Evolutionary conservation across 2,113 vertebrate species (phyloP).

Genomic region (Ctenomys sociabilis): DNA sequence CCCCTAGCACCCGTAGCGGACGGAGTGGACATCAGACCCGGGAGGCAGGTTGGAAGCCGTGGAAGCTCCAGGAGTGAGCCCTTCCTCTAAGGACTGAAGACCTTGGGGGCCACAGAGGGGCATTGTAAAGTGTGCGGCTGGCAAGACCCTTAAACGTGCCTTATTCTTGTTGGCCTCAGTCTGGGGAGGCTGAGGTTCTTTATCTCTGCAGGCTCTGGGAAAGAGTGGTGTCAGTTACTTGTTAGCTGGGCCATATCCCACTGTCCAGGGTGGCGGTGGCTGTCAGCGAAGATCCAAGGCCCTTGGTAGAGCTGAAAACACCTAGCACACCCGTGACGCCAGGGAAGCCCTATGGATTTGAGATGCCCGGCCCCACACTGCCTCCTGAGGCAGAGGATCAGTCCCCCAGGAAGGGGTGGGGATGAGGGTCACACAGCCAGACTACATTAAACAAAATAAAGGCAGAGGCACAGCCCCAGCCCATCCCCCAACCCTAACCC

Average conservation of each 20-base stretch:
- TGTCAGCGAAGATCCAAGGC: neutral
- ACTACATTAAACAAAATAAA: neutral
- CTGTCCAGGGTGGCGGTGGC: neutral
- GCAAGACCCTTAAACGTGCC: neutral
- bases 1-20: accelerated
- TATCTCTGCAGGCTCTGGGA: neutral
- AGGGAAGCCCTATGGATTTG: neutral
- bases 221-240: neutral
- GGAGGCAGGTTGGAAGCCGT: too few relatives aligned
- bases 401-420: too few relatives aligned
- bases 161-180: neutral
- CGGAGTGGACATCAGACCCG: neutral
- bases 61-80: neutral
- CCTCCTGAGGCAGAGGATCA: neutral
- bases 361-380: neutral
- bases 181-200: neutral
- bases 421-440: neutral
- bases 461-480: neutral
- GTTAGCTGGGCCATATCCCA: neutral
- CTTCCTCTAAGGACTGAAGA: neutral
- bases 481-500: neutral
- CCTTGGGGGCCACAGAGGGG: neutral
- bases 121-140: neutral
- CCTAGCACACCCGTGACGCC: neutral
- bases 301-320: neutral